Evolutionary conservation across 2,888 invertebrate genomes (phyloP), one percentile per base, ranked within the genome.

Genomic region (Hypolimnas misippus): DNA sequence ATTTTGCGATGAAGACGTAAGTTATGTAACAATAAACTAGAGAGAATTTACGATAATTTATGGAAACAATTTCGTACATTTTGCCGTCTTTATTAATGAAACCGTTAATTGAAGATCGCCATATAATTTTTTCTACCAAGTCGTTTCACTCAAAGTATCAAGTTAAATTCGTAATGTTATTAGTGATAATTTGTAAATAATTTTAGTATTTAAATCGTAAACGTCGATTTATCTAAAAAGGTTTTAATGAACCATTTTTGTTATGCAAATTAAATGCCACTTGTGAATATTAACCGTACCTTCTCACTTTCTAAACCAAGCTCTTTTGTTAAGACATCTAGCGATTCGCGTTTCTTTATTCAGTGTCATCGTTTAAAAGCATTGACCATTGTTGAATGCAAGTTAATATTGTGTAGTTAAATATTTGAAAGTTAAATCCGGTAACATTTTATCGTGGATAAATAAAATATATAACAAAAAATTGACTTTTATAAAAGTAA

Each of bases 341-440:
- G 83, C 81, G 81, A 75, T 76, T 75, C 65, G 68, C 72, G 70
- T 76, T 77, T 76, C 69, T 73, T 80, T 53, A 57, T 19, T 5
- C 62, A 53, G 33, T 58, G 62, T 58, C 62, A 63, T 76, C 81
- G 75, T 73, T 74, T 76, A 68, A 70, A 72, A 76, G 75, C 66
- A 42, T 31, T 51, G 19, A 31, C 17, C 19, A 57, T 57, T 14
- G 29, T 33, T 14, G 12, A 21, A 17, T 50, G 14, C n/a, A 19
- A 52, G 25, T 21, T 40, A 35, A 35, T 19, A 5, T 16, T 19
- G 10, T 12, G 25, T 33, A 14, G n/a, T n/a, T n/a, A n/a, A n/a
- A n/a, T n/a, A n/a, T n/a, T n/a, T n/a, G n/a, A n/a, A n/a, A n/a
- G n/a, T n/a, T n/a, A n/a, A n/a, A n/a, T n/a, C n/a, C n/a, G n/a